A percentile compares a stretch with the other conserved stretches of the same genome.
Conservation (phyloP, 1,140 invertebrate genomes). For the Psix sp. region DNA sequence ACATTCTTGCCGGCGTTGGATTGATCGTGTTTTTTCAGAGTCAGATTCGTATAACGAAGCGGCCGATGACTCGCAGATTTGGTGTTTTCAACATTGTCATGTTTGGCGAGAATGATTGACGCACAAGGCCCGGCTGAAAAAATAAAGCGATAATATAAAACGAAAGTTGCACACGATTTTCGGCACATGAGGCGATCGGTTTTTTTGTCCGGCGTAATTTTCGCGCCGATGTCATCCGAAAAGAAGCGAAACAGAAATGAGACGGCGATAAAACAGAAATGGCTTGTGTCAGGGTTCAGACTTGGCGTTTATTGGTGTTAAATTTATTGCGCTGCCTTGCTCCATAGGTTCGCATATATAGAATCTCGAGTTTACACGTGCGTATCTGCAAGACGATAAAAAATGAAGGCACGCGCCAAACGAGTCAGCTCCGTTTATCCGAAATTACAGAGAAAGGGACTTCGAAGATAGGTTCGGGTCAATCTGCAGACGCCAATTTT, state of each 20-base stretch:
- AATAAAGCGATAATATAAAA: not conserved
- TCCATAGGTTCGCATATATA: conserved; percentile 26
- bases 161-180: too few species aligned
- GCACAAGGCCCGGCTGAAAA: conserved; percentile 9
- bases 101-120: conserved; percentile 35
- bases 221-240: not conserved
- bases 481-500: conserved; percentile 35
- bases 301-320: conserved; percentile 45
- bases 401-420: conserved; percentile 56
- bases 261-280: conserved; percentile 23
- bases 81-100: conserved; percentile 50
- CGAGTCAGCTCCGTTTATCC: conserved; percentile 45
- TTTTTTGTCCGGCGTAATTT: not conserved
- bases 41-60: conserved; percentile 39
- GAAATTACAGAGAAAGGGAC: conserved; percentile 45
- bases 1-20: conserved; percentile 11
- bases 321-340: conserved; percentile 32
- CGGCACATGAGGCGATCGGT: too few species aligned
- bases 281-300: conserved; percentile 10
- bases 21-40: conserved; percentile 49
- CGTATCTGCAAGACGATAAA: conserved; percentile 44
- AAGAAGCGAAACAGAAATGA: conserved; percentile 27
- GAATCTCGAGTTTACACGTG: conserved; percentile 40
- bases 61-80: conserved; percentile 49
- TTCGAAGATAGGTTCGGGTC: conserved; percentile 33